Base-by-base conservation (phyloP, 1,140 invertebrate species). In the Lepeophtheirus salmonis region DNA sequence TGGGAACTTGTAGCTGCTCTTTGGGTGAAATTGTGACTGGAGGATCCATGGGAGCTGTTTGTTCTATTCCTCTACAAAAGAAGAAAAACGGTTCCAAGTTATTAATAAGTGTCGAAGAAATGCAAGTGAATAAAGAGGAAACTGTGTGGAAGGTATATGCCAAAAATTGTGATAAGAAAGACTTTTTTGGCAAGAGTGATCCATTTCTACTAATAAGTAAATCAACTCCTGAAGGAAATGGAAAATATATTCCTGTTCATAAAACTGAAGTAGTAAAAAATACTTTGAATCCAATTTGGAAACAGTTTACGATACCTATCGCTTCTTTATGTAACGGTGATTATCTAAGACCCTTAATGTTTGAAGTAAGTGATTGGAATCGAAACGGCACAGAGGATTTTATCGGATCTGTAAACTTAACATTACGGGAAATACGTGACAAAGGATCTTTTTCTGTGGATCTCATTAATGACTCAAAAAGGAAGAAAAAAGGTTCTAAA, bases 281-380 rank as follows among this genome's bases (percentile, higher is more conserved):
- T 23, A 78, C 71, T 3, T 65, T 78, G 50, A 76, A 78, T 68
- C 78, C 78, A 3, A 70, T 70, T 48, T 79, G 77, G 77, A 67
- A 67, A 62, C 70, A 71, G n/a, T 77, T 79, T 62, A 67, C 69
- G 25, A 65, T 78, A 4, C 67, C 72, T 50, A 68, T 76, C 0
- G 66, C 71, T 20, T 66, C 69, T 6, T 63, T 80, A 18, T 78
- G 75, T 65, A 72, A 74, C 63, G 76, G 75, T 17, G 77, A 79
- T 64, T 69, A 73, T 61, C 71, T 75, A 55, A 69, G 75, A 64
- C 60, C 64, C 12, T 68, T 76, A n/a, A 68, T 69, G 64, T 67
- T 76, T 48, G 70, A 73, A 63, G 73, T 72, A 26, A 70, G 66
- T 65, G 74, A 76, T 64, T 76, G 72, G 72, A 69, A 77, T 64